phyloP scores from a whole-genome alignment of 2,113 vertebrate genomes.

The Zapus hudsonius region DNA sequence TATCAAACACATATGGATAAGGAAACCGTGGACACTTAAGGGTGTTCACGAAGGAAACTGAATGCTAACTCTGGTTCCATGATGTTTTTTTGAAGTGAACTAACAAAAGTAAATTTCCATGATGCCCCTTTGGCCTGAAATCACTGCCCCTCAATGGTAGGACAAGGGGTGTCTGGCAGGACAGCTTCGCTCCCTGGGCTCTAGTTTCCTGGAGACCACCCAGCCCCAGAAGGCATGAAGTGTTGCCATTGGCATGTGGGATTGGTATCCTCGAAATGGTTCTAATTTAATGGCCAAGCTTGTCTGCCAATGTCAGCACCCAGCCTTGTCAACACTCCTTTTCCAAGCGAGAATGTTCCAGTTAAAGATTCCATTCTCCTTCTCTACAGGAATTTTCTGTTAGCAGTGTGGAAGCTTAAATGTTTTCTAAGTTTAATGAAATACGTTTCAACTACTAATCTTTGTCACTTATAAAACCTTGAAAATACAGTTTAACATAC shows the following conservation, averaged over 20 bases:
- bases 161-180: neutral
- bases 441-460: neutral
- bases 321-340: conserved; percentile 46
- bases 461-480: conserved; percentile 15
- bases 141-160: neutral
- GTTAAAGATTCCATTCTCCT: conserved; percentile 44
- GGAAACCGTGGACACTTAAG: neutral
- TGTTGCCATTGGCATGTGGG: conserved; percentile 26
- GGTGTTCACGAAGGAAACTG: neutral
- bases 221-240: neutral
- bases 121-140: conserved; percentile 14
- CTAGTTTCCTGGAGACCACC: neutral
- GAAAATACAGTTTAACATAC: neutral
- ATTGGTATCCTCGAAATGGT: neutral
- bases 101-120: conserved; percentile 26
- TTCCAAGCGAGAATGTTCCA: conserved; percentile 54
- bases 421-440: conserved; percentile 15
- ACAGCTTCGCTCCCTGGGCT: neutral
- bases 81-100: neutral
- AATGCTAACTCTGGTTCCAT: neutral
- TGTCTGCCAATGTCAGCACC: conserved; percentile 53
- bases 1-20: neutral
- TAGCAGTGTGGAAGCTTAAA: neutral
- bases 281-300: neutral
- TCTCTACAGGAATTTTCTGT: conserved; percentile 28